Evolutionary conservation across 2,113 vertebrate genomes (phyloP), one percentile per base, ranked within the genome.

Genomic region (Mungos mungo): DNA sequence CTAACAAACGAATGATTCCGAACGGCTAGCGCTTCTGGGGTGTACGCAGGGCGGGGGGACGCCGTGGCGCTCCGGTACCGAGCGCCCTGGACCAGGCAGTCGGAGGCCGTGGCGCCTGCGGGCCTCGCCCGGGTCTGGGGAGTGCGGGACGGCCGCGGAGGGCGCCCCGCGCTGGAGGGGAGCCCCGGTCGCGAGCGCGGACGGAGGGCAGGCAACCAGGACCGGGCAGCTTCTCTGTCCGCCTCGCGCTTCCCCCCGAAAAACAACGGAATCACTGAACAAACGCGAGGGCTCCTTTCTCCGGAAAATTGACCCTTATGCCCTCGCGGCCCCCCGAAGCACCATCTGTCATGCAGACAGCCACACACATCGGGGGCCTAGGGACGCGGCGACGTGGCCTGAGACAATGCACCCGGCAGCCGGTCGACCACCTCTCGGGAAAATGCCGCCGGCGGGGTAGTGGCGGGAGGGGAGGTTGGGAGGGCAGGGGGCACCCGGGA

Each of bases 301-400:
- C 85, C 97, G 95, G 98, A 96, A 97, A 98, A 97, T 96, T 97
- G 97, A 96, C 98, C 98, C 97, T 93, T 88, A 80, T 60, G 98
- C 98, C 98, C 98, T 98, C 94, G 96, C 95, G 97, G 97, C 96
- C 98, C 96, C 93, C 97, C 97, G 96, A 98, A 97, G 97, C 98
- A 98, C 98, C 98, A 99, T 99, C 99, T 99, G 99, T 98, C 98
- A 98, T 94, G 93, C 96, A 98, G 98, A 98, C 98, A 98, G 97
- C 98, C 96, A 93, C 96, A 98, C 98, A 97, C 98, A 96, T 50
- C 86, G 96, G 96, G 98, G 98, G 96, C 97, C 98, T 80, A 84
- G 88, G 98, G 98, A 97, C 96, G 87, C 94, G 95, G 97, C 90
- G 94, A 94, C 93, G 76, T 92, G 96, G 95, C 90, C 89, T 90